Evolutionary conservation across 2,888 invertebrate species (phyloP).

Genomic region (Sphaerophoria rueppellii): DNA sequence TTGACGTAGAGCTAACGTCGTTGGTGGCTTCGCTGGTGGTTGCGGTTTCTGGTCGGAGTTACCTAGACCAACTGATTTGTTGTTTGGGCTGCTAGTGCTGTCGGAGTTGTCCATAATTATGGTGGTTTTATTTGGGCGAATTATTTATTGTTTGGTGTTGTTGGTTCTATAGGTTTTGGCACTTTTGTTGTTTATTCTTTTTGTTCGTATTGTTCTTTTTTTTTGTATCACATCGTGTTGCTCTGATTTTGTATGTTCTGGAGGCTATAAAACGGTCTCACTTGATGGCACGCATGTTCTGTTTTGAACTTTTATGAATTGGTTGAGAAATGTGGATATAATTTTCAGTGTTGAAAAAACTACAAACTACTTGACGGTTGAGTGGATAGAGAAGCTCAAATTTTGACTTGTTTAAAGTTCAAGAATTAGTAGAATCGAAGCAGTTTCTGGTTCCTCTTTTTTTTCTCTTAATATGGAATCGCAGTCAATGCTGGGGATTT

Average conservation of each 20-base stretch:
- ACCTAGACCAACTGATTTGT: constrained; percentile 43
- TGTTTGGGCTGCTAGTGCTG: constrained; percentile 53
- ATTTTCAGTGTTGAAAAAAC: constrained; percentile 30
- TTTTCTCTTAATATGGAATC: no score
- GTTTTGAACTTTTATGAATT: constrained; percentile 7
- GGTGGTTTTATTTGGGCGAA: constrained; percentile 43
- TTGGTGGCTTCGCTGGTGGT: background rate
- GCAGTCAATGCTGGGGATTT: no score
- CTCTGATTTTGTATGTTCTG: constrained; percentile 14
- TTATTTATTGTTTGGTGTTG: constrained; percentile 37
- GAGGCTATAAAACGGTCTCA: constrained; percentile 58
- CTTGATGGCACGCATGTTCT: constrained; percentile 61
- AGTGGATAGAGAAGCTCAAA: constrained; percentile 27
- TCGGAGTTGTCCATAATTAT: constrained; percentile 61
- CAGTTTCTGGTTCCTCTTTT: no score
- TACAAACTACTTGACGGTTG: constrained; percentile 63
- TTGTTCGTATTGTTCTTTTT: constrained; percentile 9
- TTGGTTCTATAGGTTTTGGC: constrained; percentile 58
- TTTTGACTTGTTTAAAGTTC: constrained; percentile 29
- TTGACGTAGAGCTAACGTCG: constrained; percentile 75
- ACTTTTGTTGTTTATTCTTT: constrained; percentile 37
- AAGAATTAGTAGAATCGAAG: background rate
- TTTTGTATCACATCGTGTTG: constrained; percentile 59
- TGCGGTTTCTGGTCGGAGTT: constrained; percentile 46
- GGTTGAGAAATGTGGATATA: background rate